Percentiles rank a stretch among this genome's conserved stretches.
phyloP scores from a whole-genome alignment of 2,113 vertebrate species.

The Solenodon paradoxus region DNA sequence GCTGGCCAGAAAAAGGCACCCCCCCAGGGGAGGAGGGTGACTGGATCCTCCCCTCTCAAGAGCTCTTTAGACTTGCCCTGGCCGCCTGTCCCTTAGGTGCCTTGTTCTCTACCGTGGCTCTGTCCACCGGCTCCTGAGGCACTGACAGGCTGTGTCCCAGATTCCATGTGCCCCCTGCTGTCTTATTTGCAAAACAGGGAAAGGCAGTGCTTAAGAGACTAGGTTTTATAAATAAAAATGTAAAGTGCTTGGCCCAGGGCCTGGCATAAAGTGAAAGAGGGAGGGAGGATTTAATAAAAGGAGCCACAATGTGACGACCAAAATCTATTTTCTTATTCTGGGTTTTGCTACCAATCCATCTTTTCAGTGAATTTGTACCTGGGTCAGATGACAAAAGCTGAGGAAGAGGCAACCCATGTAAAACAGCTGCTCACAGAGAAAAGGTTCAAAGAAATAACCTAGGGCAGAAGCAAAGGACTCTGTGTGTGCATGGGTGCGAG shows the following conservation, averaged over 20 bases:
- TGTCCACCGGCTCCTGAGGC: not conserved
- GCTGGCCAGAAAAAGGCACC: not conserved
- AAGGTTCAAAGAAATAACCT: no score
- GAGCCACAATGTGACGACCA: not conserved
- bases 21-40: no score
- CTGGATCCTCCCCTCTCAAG: not conserved
- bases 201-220: not conserved
- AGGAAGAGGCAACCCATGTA: not conserved
- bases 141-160: not conserved
- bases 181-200: not conserved
- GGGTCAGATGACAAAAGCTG: not conserved
- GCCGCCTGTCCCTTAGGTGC: not conserved
- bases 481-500: no score
- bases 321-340: not conserved
- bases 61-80: not conserved
- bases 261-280: not conserved
- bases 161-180: not conserved
- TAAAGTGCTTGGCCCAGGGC: not conserved
- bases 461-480: not conserved
- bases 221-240: not conserved
- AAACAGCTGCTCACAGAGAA: not conserved
- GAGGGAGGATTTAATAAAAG: not conserved
- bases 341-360: not conserved
- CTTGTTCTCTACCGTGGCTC: not conserved
- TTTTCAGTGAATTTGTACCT: no score